phyloP scores from a whole-genome alignment of 2,797 vertebrate species.

The Galaxias olidus region DNA sequence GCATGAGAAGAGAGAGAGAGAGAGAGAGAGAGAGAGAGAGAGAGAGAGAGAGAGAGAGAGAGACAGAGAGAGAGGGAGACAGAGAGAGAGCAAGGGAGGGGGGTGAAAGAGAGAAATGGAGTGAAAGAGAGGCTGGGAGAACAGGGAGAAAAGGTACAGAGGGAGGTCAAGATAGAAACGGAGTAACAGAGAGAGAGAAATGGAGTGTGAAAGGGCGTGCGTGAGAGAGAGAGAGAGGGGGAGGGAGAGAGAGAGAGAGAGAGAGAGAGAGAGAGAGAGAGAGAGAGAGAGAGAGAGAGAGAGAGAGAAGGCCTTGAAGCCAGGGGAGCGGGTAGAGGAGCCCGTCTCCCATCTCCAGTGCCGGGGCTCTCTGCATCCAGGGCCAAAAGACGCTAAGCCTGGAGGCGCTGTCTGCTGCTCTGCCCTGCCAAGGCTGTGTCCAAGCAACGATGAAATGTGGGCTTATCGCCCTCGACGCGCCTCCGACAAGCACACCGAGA shows the following conservation, averaged over 20 bases:
- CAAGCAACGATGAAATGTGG: conserved; percentile 56
- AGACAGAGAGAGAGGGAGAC: too few relatives aligned
- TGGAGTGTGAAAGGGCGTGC: conserved; percentile 20
- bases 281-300: conserved; percentile 22
- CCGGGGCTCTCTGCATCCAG: conserved; percentile 37
- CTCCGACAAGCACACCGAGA: conserved; percentile 59
- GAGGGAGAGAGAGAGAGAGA: conserved; percentile 32
- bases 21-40: conserved; percentile 25
- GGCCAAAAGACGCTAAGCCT: conserved; percentile 64
- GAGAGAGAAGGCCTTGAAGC: conserved; percentile 49
- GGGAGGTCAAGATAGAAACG: conserved; percentile 35
- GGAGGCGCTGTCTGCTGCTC: conserved; percentile 55
- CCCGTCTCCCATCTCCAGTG: conserved; percentile 64
- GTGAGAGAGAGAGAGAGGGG: background rate
- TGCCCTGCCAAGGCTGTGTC: conserved; percentile 58
- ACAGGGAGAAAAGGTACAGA: conserved; percentile 27
- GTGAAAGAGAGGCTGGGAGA: background rate
- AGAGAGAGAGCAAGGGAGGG: too few relatives aligned
- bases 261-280: conserved; percentile 19
- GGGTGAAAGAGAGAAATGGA: conserved; percentile 14
- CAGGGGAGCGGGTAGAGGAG: conserved; percentile 59
- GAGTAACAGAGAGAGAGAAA: conserved; percentile 25
- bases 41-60: conserved; percentile 7
- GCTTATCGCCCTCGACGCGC: conserved; percentile 57
- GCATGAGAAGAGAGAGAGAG: conserved; percentile 12